A percentile compares a stretch with the other conserved stretches of the same genome.
phyloP scores from a whole-genome alignment of 2,888 invertebrate species.

The Agrotis clavis region DNA sequence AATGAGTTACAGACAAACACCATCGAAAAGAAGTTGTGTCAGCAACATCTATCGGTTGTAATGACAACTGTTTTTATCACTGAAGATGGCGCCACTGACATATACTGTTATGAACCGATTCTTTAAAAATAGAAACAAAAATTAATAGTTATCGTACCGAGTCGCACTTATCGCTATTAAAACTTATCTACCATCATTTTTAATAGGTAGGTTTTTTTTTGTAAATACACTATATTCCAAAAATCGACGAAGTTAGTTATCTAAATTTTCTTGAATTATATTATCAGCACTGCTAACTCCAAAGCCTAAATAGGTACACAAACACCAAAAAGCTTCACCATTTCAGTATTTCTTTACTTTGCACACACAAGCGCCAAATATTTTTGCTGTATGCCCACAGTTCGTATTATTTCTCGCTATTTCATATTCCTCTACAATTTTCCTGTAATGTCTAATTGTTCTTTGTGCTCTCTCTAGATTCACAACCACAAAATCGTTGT shows the following conservation, averaged over 20 bases:
- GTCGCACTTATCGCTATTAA: background rate
- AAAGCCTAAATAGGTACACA: conserved; percentile 5
- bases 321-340: conserved; percentile 8
- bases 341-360: conserved; percentile 9
- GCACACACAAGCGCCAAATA: conserved; percentile 30
- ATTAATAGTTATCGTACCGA: background rate
- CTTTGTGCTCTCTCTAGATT: conserved; percentile 91
- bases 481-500: conserved; percentile 93
- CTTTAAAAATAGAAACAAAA: background rate
- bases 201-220: background rate
- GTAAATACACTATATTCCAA: background rate
- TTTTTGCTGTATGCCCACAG: conserved; percentile 1
- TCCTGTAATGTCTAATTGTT: conserved; percentile 74
- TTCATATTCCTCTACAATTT: conserved; percentile 56
- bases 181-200: background rate
- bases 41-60: background rate
- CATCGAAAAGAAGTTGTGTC: too few species aligned
- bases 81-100: conserved; percentile 14
- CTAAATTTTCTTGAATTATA: background rate
- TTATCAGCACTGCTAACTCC: conserved; percentile 41
- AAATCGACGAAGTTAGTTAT: background rate
- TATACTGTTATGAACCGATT: too few species aligned
- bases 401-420: conserved; percentile 18
- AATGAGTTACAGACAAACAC: too few species aligned
- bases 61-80: background rate